Evolutionary conservation across 2,113 vertebrate species (phyloP).

Genomic region (Toxostoma redivivum): DNA sequence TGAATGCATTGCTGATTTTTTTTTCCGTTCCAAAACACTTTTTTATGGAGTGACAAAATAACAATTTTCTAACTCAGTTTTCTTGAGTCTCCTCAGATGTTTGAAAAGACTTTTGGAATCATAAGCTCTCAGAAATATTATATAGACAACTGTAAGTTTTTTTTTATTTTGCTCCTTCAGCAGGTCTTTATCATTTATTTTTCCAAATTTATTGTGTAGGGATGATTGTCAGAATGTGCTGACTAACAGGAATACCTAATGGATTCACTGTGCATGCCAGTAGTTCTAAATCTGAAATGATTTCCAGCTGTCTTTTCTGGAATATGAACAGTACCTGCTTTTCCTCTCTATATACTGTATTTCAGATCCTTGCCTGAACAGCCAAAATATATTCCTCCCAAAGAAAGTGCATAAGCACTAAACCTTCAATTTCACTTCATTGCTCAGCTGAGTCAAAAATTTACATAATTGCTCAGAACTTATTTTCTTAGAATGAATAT

Average conservation of each 20-base stretch:
- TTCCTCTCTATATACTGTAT: slow-evolving; percentile 12
- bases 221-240: slow-evolving; percentile 35
- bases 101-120: not conserved
- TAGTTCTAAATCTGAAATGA: slow-evolving; percentile 16
- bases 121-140: not conserved
- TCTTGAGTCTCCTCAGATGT: not conserved
- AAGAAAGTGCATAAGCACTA: not conserved
- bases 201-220: slow-evolving; percentile 5
- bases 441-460: not conserved
- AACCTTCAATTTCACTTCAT: not conserved
- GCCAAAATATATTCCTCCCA: not conserved
- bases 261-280: not conserved
- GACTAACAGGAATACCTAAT: slow-evolving; percentile 44
- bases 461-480: not conserved
- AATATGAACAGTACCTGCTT: slow-evolving; percentile 20
- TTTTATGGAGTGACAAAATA: not conserved
- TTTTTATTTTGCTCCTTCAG: not conserved
- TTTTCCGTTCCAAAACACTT: not conserved
- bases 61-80: not conserved
- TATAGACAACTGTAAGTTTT: not conserved
- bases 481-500: slow-evolving; percentile 3
- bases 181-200: not conserved
- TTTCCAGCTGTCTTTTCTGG: slow-evolving; percentile 49
- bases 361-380: not conserved
- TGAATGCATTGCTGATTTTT: not conserved